Base-by-base conservation (phyloP, 1,140 invertebrate species). In the Nylanderia fulva region DNA sequence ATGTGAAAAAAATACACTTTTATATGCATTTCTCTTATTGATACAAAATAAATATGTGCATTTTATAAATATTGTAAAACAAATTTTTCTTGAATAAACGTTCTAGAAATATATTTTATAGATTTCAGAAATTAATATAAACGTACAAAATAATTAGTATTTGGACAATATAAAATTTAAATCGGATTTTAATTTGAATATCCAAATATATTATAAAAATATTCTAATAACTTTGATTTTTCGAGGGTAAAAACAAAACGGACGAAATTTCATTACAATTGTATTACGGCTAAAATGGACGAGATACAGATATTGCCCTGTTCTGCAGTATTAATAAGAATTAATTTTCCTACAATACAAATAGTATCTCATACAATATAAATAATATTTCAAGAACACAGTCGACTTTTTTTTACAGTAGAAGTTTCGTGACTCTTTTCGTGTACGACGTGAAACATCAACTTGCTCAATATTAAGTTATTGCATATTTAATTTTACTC, bases 231-330 rank as follows among this genome's bases (percentile, higher is more conserved):
- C 15, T 6, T 54, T 33, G 4, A 54, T 54, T 64, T 39, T 39
- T 66, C n/a, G 6, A 56, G 13, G n/a, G n/a, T 8, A 42, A 48
- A 24, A 33, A 33, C 9, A 4, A 66, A 48, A 66, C n/a, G 18
- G 68, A 8, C 80, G 18, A 76, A 45, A 63, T 63, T 76, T 83
- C 15, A 72, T 75, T 75, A 61, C 24, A 84, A 75, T 61, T 75
- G 36, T 77, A 48, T 88, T 88, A 88, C 54, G 83, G 84, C 76
- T 85, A 88, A 88, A 76, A 24, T 88, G 87, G 87, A 88, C 84
- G 84, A 88, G 79, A 74, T 88, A 88, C 86, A 61, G 76, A 88
- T 74, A 88, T 71, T 76, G 75, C 84, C 66, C 69, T 52, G 66
- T 64, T 80, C 58, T 72, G 54, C 39, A 58, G 36, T 42, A 88